A percentile compares a stretch with the other conserved stretches of the same genome.
Evolutionary conservation across 2,888 invertebrate species (phyloP).

Genomic region (Acheta domesticus): DNA sequence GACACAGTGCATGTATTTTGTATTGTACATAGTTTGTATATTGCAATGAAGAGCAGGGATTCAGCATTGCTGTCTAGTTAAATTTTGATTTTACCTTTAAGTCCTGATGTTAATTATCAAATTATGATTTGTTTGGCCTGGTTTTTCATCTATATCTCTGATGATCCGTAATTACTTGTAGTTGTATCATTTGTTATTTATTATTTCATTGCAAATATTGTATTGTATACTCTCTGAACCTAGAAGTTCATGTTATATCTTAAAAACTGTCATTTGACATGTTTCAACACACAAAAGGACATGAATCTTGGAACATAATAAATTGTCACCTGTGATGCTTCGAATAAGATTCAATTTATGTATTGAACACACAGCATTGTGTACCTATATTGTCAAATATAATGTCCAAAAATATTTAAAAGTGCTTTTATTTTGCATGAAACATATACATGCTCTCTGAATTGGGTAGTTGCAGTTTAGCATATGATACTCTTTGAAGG

Average conservation of each 20-base stretch:
- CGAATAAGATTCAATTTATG: background rate
- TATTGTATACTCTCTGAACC: constrained; percentile 4
- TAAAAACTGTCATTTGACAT: background rate
- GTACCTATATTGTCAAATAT: background rate
- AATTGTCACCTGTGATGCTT: background rate
- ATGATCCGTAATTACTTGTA: constrained; percentile 18
- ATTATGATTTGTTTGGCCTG: background rate
- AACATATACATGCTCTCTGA: too few species aligned
- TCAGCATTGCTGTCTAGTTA: background rate
- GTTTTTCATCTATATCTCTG: background rate
- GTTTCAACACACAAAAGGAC: background rate
- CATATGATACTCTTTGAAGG: too few species aligned
- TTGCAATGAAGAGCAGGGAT: constrained; percentile 20
- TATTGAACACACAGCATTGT: background rate
- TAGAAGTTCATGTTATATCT: background rate
- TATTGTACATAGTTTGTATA: constrained; percentile 33
- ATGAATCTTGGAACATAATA: background rate
- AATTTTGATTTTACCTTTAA: constrained; percentile 6
- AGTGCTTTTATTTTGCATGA: background rate
- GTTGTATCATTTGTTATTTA: background rate
- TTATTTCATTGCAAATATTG: background rate
- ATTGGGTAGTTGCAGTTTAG: too few species aligned
- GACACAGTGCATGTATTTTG: constrained; percentile 30
- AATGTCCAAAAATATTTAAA: background rate
- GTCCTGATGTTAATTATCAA: background rate